These are phyloP conservation scores for Eledone cirrhosa DNA, from an alignment of 2,888 invertebrate genomes.

Conservation along the genomic window DNA sequence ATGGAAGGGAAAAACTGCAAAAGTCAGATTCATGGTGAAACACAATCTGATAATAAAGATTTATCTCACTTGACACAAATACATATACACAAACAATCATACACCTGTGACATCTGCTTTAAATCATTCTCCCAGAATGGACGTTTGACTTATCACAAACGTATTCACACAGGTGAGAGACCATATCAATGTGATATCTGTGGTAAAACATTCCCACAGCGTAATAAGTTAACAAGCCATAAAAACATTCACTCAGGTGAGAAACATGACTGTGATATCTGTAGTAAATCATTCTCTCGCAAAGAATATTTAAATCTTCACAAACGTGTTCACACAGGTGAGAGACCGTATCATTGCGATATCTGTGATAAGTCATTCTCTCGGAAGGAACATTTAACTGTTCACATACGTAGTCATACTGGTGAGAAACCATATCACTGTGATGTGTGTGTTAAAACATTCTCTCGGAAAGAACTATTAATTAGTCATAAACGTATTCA, in stretches of 20 bases:
- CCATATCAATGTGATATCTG: neutral
- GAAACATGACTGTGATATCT: neutral
- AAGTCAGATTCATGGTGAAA: too few species aligned
- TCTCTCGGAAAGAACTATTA: too few species aligned
- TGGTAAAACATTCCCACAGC: neutral
- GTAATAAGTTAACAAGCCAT: neutral
- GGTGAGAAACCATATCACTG: too few species aligned
- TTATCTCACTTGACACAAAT: too few species aligned
- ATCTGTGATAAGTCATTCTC: neutral
- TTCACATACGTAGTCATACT: too few species aligned
- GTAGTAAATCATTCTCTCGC: neutral
- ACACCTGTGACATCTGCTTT: neutral
- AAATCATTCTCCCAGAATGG: slow-evolving; percentile 5
- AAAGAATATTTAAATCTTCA: neutral
- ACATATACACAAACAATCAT: neutral
- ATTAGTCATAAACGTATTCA: too few species aligned
- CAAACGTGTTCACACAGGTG: too few species aligned
- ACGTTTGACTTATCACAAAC: neutral
- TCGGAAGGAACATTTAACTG: neutral
- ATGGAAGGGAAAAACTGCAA: too few species aligned
- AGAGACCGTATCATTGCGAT: too few species aligned
- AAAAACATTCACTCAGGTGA: neutral
- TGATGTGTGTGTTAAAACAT: too few species aligned
- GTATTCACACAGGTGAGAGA: neutral
- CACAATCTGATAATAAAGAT: too few species aligned